Evolutionary conservation across 2,797 vertebrate genomes (phyloP), one percentile per base, ranked within the genome.

Genomic region (Masticophis lateralis): DNA sequence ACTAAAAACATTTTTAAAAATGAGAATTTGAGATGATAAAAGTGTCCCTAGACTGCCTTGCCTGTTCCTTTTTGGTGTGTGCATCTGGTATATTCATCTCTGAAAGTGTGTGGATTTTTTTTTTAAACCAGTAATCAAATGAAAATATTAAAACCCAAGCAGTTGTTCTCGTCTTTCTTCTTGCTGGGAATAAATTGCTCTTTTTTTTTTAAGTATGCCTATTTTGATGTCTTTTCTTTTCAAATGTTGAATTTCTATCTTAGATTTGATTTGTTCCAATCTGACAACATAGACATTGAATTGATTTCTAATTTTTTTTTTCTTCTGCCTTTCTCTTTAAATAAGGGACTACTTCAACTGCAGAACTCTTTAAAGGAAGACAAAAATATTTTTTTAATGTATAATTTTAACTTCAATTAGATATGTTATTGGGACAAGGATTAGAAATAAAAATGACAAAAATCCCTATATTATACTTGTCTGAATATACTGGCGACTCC

Each of bases 21-120:
- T 13, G 8, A 43, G 56, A 93, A 87, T 91, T 86, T 90, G 56
- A 92, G 95, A 95, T 95, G 60, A 94, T 95, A 95, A 97, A 98
- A 97, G 98, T 98, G 98, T 98, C 98, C 98, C 98, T 98, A 98
- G 95, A 97, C 98, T 96, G 97, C 97, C 98, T 98, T 98, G 98
- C 99, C 98, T 99, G 98, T 98, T 98, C 97, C 97, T 97, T 92
- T 95, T 97, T 97, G 98, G 98, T 98, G 98, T 99, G 98, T 99
- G 98, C 98, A 98, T 99, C 98, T 98, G 98, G 98, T 98, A 96
- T 98, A 97, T 98, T 98, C 98, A 98, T 98, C 98, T 98, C 98
- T 98, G 97, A 98, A 98, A 98, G 97, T 98, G 98, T 99, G 98
- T 99, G 97, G 96, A 98, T 96, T 98, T 96, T 96, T 97, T 93